phyloP scores from a whole-genome alignment of 2,888 invertebrate species.

The Lepetodrilus schrolli region DNA sequence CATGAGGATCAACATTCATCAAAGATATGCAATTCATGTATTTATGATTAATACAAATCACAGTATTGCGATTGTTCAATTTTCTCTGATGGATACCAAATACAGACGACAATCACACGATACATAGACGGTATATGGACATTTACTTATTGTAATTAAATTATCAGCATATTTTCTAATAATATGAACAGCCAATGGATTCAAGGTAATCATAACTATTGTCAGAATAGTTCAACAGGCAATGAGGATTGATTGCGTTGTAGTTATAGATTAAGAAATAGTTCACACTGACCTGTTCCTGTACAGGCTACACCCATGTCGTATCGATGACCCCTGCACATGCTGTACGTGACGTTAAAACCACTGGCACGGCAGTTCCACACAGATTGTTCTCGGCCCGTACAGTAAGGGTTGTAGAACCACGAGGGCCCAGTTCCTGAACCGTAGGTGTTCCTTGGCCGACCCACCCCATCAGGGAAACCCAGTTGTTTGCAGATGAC shows the following conservation, averaged over 20 bases:
- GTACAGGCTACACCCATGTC: slow-evolving; percentile 60
- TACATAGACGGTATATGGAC: too few relatives aligned
- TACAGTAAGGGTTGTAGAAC: slow-evolving; percentile 54
- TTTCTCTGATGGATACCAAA: too few relatives aligned
- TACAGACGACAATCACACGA: too few relatives aligned
- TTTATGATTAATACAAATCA: too few relatives aligned
- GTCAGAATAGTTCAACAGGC: too few relatives aligned
- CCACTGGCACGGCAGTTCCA: slow-evolving; percentile 55
- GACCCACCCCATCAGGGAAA: slow-evolving; percentile 54
- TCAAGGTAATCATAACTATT: too few relatives aligned
- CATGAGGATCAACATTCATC: too few relatives aligned
- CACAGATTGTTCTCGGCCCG: slow-evolving; percentile 54
- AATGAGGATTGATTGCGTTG: neutral
- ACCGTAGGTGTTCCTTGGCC: slow-evolving; percentile 49
- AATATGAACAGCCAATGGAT: too few relatives aligned
- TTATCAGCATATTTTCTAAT: too few relatives aligned
- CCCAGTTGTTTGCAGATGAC: slow-evolving; percentile 59
- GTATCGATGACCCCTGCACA: slow-evolving; percentile 52
- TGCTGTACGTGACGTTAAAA: slow-evolving; percentile 50
- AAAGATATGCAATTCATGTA: too few relatives aligned
- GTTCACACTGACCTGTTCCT: slow-evolving; percentile 46
- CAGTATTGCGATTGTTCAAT: too few relatives aligned
- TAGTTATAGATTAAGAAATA: neutral
- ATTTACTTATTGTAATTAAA: too few relatives aligned
- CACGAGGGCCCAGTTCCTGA: slow-evolving; percentile 51